These are phyloP conservation scores for Sweltsa coloradensis DNA, from an alignment of 1,140 invertebrate species.

Conservation along the genomic window DNA sequence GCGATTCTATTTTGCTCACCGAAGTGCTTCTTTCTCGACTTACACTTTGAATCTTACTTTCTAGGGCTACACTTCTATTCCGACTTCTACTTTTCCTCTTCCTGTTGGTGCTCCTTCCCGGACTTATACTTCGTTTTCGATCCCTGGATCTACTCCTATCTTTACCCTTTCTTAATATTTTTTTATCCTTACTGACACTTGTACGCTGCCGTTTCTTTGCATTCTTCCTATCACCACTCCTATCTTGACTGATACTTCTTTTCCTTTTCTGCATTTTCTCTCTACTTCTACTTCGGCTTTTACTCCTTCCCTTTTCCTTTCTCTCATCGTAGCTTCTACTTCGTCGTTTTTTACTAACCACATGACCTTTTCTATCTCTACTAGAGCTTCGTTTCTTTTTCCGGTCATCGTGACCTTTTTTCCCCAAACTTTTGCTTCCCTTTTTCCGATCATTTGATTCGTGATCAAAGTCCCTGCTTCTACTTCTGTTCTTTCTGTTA, in stretches of 20 bases:
- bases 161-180: slow-evolving; percentile 12
- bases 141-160: slow-evolving; percentile 19
- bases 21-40: slow-evolving; percentile 4
- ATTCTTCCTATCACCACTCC: neutral
- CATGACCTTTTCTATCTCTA: too few species aligned
- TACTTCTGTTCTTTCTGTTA: slow-evolving; percentile 6
- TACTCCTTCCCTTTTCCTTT: slow-evolving; percentile 3
- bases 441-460: too few species aligned
- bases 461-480: slow-evolving; percentile 14
- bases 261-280: neutral
- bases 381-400: too few species aligned
- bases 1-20: neutral
- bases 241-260: neutral
- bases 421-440: too few species aligned
- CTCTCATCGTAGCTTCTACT: slow-evolving; percentile 6
- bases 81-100: slow-evolving; percentile 21
- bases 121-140: slow-evolving; percentile 16
- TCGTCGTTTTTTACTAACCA: too few species aligned
- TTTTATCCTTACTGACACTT: neutral
- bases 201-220: slow-evolving; percentile 7
- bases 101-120: slow-evolving; percentile 8
- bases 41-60: slow-evolving; percentile 3
- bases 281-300: slow-evolving; percentile 4
- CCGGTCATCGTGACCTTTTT: too few species aligned
- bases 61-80: slow-evolving; percentile 4